Evolutionary conservation across 2,113 vertebrate species (phyloP).

Genomic region (Acanthisitta chloris): DNA sequence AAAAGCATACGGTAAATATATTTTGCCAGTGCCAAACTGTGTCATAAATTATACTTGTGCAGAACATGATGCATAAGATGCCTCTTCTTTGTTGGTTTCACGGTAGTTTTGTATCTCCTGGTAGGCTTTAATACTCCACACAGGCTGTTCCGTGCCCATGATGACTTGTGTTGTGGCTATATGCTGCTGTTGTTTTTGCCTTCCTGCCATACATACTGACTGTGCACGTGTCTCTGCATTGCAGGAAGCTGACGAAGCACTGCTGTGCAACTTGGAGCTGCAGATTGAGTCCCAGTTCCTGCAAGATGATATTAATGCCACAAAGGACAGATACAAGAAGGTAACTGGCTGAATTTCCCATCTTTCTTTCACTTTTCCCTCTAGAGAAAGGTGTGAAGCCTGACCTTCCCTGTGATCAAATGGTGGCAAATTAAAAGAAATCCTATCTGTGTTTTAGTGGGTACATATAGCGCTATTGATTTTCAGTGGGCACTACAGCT

Average conservation of each 20-base stretch:
- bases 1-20: background rate
- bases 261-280: slow-evolving; percentile 86
- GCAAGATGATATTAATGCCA: slow-evolving; percentile 89
- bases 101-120: background rate
- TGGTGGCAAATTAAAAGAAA: background rate
- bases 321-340: slow-evolving; percentile 92
- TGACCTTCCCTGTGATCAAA: background rate
- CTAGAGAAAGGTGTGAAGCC: background rate
- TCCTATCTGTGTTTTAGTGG: background rate
- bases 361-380: background rate
- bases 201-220: background rate
- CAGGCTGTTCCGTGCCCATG: accelerated
- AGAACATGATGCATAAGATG: background rate
- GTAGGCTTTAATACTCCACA: background rate
- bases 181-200: background rate
- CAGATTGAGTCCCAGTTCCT: slow-evolving; percentile 93
- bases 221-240: background rate
- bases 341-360: slow-evolving; percentile 51
- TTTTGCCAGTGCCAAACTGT: background rate
- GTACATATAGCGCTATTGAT: background rate
- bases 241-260: slow-evolving; percentile 88
- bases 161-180: accelerated
- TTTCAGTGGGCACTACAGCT: background rate
- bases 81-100: background rate
- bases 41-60: background rate